Conservation (phyloP, 2,888 invertebrate species). For the Odontocolon sp. region DNA sequence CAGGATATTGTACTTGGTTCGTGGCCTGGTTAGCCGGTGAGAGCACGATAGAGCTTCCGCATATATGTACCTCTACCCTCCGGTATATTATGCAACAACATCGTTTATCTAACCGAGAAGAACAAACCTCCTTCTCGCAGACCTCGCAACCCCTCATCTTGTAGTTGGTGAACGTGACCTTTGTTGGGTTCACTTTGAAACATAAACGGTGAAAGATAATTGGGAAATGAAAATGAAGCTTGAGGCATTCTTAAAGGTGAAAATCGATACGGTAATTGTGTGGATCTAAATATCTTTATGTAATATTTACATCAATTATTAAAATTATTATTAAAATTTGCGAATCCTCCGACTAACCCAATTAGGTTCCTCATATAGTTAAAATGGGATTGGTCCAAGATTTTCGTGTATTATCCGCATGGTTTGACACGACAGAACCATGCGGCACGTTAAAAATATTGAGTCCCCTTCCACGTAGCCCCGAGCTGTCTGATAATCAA, state of each 20-base stretch:
- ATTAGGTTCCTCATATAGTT: too few species aligned
- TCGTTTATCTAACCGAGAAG: conserved; percentile 49
- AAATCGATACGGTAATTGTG: too few species aligned
- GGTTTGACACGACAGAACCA: not conserved
- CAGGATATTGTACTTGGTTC: conserved; percentile 38
- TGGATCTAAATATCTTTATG: too few species aligned
- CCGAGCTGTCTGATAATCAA: conserved; percentile 47
- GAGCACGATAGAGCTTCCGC: conserved; percentile 37
- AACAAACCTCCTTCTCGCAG: conserved; percentile 22
- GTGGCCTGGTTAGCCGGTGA: conserved; percentile 24
- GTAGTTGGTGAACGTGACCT: conserved; percentile 60
- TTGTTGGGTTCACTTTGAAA: conserved; percentile 3
- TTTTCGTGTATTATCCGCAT: conserved; percentile 30
- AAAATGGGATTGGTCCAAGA: not conserved
- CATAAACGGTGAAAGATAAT: not conserved
- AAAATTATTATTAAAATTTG: too few species aligned
- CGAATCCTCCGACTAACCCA: too few species aligned
- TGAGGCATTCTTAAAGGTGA: too few species aligned
- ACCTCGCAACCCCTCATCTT: not conserved
- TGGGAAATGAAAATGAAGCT: too few species aligned
- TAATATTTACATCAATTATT: too few species aligned
- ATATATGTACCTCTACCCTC: conserved; percentile 14
- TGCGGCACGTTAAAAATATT: conserved; percentile 17
- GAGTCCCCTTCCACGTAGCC: conserved; percentile 15
- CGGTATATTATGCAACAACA: conserved; percentile 32